Percentiles rank a stretch among this genome's conserved stretches.
These are phyloP conservation scores for Nannoperca australis DNA, from an alignment of 2,797 vertebrate species.

Conservation along the genomic window DNA sequence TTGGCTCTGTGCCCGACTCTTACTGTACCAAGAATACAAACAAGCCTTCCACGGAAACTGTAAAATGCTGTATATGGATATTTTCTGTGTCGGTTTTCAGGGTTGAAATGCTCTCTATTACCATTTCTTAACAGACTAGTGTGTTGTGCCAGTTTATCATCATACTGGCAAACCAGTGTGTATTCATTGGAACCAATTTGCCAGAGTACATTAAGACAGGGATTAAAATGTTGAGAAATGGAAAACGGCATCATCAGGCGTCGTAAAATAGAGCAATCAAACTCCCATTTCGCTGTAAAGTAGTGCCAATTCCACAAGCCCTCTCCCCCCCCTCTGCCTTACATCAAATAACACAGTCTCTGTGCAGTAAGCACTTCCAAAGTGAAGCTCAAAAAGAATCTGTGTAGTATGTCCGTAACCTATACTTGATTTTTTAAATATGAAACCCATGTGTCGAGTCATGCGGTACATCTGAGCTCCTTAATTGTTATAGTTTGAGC, in stretches of 20 bases:
- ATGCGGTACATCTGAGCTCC: conserved; percentile 39
- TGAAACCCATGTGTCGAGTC: conserved; percentile 48
- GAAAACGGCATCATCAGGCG: conserved; percentile 62
- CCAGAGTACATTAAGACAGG: conserved; percentile 69
- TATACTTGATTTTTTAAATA: conserved; percentile 31
- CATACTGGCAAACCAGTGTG: conserved; percentile 56
- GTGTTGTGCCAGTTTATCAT: conserved; percentile 61
- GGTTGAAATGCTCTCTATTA: conserved; percentile 69
- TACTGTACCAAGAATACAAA: conserved; percentile 76
- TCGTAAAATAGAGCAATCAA: conserved; percentile 73
- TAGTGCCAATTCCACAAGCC: conserved; percentile 46
- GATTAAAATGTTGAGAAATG: conserved; percentile 77
- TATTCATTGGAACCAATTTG: conserved; percentile 75
- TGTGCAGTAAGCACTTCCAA: conserved; percentile 29
- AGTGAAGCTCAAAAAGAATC: conserved; percentile 20
- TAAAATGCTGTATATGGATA: conserved; percentile 61
- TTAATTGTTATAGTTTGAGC: conserved; percentile 50
- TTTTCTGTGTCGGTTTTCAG: conserved; percentile 68
- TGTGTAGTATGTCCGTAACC: conserved; percentile 2
- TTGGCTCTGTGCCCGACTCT: conserved; percentile 70
- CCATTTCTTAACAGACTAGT: conserved; percentile 63
- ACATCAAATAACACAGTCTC: conserved; percentile 37
- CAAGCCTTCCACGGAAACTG: conserved; percentile 54
- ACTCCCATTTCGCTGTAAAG: conserved; percentile 66
- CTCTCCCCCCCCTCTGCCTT: conserved; percentile 52